A percentile compares a stretch with the other conserved stretches of the same genome.
These are phyloP conservation scores for Agelastica alni DNA, from an alignment of 2,888 invertebrate genomes.

Conservation along the genomic window DNA sequence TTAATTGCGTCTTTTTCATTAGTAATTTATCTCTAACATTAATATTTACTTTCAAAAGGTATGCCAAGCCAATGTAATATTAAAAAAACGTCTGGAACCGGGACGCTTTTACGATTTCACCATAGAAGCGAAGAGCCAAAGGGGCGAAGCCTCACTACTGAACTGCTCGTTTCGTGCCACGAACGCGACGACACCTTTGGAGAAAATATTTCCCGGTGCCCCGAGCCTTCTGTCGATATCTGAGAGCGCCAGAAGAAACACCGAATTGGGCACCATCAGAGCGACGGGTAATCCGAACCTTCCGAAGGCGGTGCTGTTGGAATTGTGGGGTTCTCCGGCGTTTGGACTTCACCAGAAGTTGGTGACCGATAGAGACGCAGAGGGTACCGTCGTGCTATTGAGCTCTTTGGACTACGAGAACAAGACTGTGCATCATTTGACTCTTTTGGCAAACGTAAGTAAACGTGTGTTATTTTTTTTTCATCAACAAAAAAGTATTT, in stretches of 20 bases:
- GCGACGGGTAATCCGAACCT: constrained; percentile 75
- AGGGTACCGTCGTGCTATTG: constrained; percentile 77
- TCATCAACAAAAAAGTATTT: too few species aligned
- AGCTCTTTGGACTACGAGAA: constrained; percentile 86
- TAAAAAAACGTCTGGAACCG: constrained; percentile 75
- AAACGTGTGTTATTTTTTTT: constrained; percentile 2
- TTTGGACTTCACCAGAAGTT: constrained; percentile 80
- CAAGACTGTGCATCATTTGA: constrained; percentile 84
- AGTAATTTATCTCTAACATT: too few species aligned
- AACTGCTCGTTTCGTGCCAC: constrained; percentile 76
- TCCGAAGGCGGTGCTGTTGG: constrained; percentile 56
- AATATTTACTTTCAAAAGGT: too few species aligned
- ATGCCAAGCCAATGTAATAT: constrained; percentile 85
- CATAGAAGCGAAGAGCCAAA: constrained; percentile 68
- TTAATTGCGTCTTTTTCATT: too few species aligned
- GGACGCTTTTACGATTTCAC: constrained; percentile 86
- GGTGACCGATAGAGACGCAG: constrained; percentile 74
- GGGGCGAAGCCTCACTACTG: constrained; percentile 61
- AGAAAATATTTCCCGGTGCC: constrained; percentile 81
- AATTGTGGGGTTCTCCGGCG: constrained; percentile 78
- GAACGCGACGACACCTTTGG: constrained; percentile 81
- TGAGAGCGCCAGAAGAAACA: constrained; percentile 63
- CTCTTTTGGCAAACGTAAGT: constrained; percentile 86
- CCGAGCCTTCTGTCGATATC: constrained; percentile 50
- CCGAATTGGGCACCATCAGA: constrained; percentile 77